phyloP scores from a whole-genome alignment of 2,797 vertebrate genomes.

The Carduelis carduelis region DNA sequence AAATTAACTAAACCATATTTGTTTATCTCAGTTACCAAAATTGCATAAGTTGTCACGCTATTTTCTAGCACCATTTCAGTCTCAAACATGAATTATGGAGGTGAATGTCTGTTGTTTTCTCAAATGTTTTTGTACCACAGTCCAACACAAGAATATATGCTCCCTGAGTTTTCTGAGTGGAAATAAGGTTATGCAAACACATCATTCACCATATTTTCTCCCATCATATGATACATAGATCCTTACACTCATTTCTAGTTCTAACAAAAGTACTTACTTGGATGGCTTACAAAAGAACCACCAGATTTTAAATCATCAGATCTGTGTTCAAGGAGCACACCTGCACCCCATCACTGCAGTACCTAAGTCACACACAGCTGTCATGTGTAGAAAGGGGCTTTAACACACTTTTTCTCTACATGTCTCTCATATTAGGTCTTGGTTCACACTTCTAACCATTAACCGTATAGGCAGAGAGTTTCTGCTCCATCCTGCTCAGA shows the following conservation, averaged over 20 bases:
- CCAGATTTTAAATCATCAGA: not conserved
- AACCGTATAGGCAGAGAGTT: not conserved
- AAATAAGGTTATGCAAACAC: not conserved
- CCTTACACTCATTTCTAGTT: not conserved
- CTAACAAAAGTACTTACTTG: not conserved
- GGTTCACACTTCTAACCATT: rapidly evolving
- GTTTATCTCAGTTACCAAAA: not conserved
- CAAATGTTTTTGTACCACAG: not conserved
- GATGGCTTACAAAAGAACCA: not conserved
- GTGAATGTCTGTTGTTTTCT: not conserved
- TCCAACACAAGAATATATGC: not conserved
- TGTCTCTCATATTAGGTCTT: not conserved
- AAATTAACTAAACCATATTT: not conserved
- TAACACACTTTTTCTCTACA: rapidly evolving
- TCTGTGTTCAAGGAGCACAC: not conserved
- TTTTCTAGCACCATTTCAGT: not conserved
- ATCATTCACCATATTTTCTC: not conserved
- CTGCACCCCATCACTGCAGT: not conserved
- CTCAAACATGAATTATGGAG: not conserved
- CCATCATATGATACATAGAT: not conserved
- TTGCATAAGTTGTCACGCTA: not conserved
- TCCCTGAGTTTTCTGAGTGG: not conserved
- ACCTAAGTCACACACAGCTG: not conserved
- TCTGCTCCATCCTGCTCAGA: not conserved
- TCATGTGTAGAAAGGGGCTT: not conserved